Base-by-base conservation (phyloP, 2,797 vertebrate species). In the Platyrinchus mystaceus region DNA sequence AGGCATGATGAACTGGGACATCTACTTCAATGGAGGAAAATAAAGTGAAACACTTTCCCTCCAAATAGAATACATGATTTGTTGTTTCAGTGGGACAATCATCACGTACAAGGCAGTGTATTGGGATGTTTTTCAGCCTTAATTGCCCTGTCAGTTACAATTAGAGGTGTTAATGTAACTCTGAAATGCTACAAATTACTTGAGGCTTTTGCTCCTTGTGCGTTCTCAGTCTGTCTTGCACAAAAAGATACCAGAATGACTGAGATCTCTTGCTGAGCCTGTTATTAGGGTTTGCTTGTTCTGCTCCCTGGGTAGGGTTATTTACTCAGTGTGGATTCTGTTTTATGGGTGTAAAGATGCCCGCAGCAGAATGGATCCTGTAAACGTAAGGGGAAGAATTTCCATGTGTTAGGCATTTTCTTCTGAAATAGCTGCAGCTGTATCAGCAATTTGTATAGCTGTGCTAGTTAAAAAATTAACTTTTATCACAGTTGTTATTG, bases 131-230 rank as follows among this genome's bases (percentile, higher is more conserved):
- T 93, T 87, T 85, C 89, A 91, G 71, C n/a, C 66, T 83, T 96
- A 96, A 95, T 95, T 95, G 73, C 69, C 53, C 47, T 97, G 94
- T 93, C 95, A 94, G 27, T 95, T 94, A 81, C 92, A 95, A 96
- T 97, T 96, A 96, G 89, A 95, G 79, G 90, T 92, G 93, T 80
- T 95, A 95, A 95, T 94, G 73, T 89, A 91, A 87, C 87, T 92
- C 89, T 92, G 89, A 97, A 96, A 89, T 81, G 82, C 79, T 94
- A 91, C 95, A 92, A 84, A 93, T 96, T 91, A 83, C 89, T 95
- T 81, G 76, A 58, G 79, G 78, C 75, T 93, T 95, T 96, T 96
- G 68, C 58, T 95, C 58, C 73, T n/a, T 87, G 67, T 8, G 24
- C 12, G 58, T 87, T 94, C 78, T 70, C 69, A 67, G 64, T 26